These are phyloP conservation scores for Andricus quercusramuli DNA, from an alignment of 2,888 invertebrate species.

Conservation along the genomic window DNA sequence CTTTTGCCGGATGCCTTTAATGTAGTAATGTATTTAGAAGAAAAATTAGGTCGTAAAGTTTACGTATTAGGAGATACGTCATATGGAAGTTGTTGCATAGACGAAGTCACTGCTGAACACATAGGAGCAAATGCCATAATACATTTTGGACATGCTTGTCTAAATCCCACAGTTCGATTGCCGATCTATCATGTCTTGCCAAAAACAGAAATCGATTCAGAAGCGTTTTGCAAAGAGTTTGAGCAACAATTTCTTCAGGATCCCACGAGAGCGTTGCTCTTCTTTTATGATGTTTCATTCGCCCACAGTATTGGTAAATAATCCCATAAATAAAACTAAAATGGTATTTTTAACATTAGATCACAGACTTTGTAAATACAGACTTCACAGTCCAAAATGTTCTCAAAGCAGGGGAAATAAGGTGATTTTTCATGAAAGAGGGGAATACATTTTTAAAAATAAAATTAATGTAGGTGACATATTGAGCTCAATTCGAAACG, in stretches of 20 bases:
- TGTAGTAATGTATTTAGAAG: conserved; percentile 82
- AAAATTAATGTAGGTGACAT: too few relatives aligned
- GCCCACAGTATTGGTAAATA: conserved; percentile 82
- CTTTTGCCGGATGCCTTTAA: conserved; percentile 85
- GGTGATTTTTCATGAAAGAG: too few relatives aligned
- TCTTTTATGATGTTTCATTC: conserved; percentile 86
- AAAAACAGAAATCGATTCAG: conserved; percentile 81
- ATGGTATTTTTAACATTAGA: background rate
- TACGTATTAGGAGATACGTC: conserved; percentile 95
- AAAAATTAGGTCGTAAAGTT: conserved; percentile 81
- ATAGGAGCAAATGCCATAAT: conserved; percentile 91
- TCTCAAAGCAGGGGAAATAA: too few relatives aligned
- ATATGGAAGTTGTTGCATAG: conserved; percentile 95
- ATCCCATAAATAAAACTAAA: background rate
- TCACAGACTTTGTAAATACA: background rate
- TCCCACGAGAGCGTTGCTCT: conserved; percentile 77
- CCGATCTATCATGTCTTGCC: conserved; percentile 89
- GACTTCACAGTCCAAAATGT: too few relatives aligned
- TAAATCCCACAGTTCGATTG: conserved; percentile 84
- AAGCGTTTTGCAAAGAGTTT: conserved; percentile 74
- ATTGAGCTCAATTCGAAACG: too few relatives aligned
- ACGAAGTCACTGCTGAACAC: conserved; percentile 94
- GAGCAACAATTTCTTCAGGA: conserved; percentile 72
- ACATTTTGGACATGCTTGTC: conserved; percentile 95
- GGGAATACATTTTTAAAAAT: too few relatives aligned